Evolutionary conservation across 2,888 invertebrate species (phyloP).

Genomic region (Athetis lepigone): DNA sequence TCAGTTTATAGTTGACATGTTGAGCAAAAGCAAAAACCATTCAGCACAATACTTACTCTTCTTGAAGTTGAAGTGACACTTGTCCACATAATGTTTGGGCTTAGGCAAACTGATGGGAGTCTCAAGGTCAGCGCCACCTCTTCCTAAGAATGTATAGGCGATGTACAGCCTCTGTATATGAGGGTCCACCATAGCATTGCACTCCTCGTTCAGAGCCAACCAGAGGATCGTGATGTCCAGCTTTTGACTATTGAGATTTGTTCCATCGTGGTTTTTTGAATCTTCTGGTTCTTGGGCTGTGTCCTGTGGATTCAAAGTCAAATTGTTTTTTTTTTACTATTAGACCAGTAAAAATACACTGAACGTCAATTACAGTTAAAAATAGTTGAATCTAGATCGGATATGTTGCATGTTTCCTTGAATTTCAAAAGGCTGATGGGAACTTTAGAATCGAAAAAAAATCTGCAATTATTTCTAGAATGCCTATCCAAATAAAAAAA

Average conservation of each 20-base stretch:
- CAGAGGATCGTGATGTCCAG: conserved; percentile 77
- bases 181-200: conserved; percentile 73
- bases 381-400: no score
- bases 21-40: no score
- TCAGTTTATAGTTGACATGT: no score
- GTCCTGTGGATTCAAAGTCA: conserved; percentile 31
- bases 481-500: no score
- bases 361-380: no score
- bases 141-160: conserved; percentile 76
- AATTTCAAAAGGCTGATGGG: no score
- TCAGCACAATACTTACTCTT: conserved; percentile 77
- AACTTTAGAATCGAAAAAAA: no score
- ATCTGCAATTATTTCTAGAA: no score
- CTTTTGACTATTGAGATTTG: conserved; percentile 32
- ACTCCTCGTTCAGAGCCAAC: conserved; percentile 79
- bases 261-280: background rate
- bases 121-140: conserved; percentile 76
- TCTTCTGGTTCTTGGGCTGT: background rate
- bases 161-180: conserved; percentile 73
- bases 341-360: no score
- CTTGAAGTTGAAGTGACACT: conserved; percentile 77
- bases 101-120: conserved; percentile 78
- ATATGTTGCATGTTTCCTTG: no score
- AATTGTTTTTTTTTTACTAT: no score
- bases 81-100: conserved; percentile 75